Percentiles rank a stretch among this genome's conserved stretches.
Conservation (phyloP, 2,113 vertebrate genomes). For the Pholis gunnellus region DNA sequence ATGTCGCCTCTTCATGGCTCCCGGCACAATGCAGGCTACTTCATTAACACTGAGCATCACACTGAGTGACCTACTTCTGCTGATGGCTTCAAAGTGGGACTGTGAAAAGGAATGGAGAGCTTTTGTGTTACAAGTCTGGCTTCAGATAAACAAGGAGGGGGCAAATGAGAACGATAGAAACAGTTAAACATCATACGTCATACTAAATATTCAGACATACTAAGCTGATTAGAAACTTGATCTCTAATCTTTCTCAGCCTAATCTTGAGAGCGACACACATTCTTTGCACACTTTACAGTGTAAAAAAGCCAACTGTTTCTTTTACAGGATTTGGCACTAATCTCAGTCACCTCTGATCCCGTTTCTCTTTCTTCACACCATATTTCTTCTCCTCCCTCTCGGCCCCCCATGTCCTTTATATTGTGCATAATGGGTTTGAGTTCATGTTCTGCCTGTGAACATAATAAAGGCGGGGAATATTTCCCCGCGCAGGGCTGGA, state of each 20-base stretch:
- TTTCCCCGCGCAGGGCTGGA: conserved; percentile 54
- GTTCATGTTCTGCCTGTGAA: conserved; percentile 50
- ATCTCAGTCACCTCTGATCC: conserved; percentile 51
- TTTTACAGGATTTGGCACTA: conserved; percentile 17
- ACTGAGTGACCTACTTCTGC: conserved; percentile 66
- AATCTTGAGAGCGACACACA: conserved; percentile 32
- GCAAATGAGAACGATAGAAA: neutral
- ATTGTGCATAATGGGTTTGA: conserved; percentile 53
- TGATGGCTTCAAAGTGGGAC: conserved; percentile 47
- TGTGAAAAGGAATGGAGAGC: conserved; percentile 22
- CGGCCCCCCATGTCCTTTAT: conserved; percentile 12
- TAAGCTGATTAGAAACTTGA: conserved; percentile 16
- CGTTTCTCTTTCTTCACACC: conserved; percentile 20
- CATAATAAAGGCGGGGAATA: conserved; percentile 43
- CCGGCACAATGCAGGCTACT: conserved; percentile 49
- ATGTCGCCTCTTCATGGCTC: conserved; percentile 15
- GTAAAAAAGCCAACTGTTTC: conserved; percentile 27
- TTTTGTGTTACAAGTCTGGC: conserved; percentile 23
- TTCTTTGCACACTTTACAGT: conserved; percentile 35
- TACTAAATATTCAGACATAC: conserved; percentile 13
- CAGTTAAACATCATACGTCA: neutral
- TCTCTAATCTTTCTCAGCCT: conserved; percentile 17
- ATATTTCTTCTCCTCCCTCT: conserved; percentile 23
- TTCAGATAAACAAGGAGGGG: conserved; percentile 29
- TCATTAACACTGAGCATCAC: conserved; percentile 59